Evolutionary conservation across 2,113 vertebrate genomes (phyloP).

Genomic region (Bubo scandiacus): DNA sequence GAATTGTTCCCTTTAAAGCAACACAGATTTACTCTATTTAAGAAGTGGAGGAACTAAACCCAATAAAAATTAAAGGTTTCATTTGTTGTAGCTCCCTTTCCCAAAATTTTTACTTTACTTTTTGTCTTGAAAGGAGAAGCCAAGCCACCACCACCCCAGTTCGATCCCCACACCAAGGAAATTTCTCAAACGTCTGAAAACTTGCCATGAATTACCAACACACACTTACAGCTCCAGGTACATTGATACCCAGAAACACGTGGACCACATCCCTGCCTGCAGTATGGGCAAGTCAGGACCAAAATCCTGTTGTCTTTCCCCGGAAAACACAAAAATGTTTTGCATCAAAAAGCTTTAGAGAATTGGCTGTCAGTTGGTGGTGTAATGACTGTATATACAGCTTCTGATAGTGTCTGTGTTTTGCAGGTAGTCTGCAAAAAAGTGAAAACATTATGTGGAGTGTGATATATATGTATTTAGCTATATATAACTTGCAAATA

Average conservation of each 20-base stretch:
- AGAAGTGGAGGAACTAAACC: not conserved
- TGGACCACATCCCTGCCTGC: not conserved
- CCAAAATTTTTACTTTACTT: not conserved
- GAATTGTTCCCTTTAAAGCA: not conserved
- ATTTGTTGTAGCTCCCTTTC: not conserved
- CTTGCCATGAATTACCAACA: not conserved
- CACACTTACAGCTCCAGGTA: not conserved
- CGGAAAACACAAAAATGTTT: not conserved
- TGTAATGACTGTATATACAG: not conserved
- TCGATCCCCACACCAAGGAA: not conserved
- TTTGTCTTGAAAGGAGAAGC: not conserved
- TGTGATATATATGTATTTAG: not conserved
- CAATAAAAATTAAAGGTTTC: not conserved
- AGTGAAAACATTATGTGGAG: not conserved
- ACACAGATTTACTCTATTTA: not conserved
- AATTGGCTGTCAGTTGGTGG: not conserved
- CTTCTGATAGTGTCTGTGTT: not conserved
- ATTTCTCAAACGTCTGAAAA: not conserved
- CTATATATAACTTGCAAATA: not conserved
- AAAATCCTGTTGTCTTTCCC: not conserved
- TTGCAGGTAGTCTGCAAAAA: conserved; percentile 27
- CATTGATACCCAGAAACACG: accelerated
- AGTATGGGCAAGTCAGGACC: not conserved
- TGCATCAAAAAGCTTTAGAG: not conserved
- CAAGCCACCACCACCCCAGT: not conserved